A percentile compares a stretch with the other conserved stretches of the same genome.
phyloP scores from a whole-genome alignment of 2,888 invertebrate genomes.

The Rhagophthalmus giganteus region DNA sequence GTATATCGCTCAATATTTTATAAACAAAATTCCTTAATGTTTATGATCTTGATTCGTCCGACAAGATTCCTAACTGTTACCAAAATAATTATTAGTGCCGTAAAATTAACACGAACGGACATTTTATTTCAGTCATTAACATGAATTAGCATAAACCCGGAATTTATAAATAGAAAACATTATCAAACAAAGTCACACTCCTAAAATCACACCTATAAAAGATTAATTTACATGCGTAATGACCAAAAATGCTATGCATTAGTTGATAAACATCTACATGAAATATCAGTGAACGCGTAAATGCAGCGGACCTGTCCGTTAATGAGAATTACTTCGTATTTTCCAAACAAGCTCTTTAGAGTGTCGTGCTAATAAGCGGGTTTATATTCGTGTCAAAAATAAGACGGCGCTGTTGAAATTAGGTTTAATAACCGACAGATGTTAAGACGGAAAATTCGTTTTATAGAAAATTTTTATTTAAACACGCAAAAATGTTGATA shows the following conservation, averaged over 20 bases:
- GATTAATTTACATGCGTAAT: conserved; percentile 54
- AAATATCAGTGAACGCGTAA: conserved; percentile 44
- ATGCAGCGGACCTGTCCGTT: conserved; percentile 32
- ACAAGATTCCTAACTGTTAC: conserved; percentile 18
- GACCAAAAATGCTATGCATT: conserved; percentile 52
- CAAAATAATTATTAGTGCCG: conserved; percentile 15
- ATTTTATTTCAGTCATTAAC: conserved; percentile 23
- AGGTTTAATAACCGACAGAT: conserved; percentile 26
- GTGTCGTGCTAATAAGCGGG: conserved; percentile 34
- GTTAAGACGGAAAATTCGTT: conserved; percentile 9
- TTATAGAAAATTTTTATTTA: conserved; percentile 12
- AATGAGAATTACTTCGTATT: conserved; percentile 1
- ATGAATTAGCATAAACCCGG: conserved; percentile 22
- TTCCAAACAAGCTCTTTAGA: conserved; percentile 10
- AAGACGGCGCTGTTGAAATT: conserved; percentile 24
- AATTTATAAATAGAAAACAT: conserved; percentile 44
- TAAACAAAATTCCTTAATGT: no score
- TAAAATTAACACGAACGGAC: conserved; percentile 18
- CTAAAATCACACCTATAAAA: conserved; percentile 50
- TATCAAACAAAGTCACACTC: conserved; percentile 52
- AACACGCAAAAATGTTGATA: background rate
- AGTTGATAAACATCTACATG: conserved; percentile 50
- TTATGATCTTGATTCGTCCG: background rate
- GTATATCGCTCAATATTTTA: no score
- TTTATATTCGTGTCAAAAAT: conserved; percentile 35